Conservation (phyloP, 2,113 vertebrate species). For the Oreochromis tanganicae region DNA sequence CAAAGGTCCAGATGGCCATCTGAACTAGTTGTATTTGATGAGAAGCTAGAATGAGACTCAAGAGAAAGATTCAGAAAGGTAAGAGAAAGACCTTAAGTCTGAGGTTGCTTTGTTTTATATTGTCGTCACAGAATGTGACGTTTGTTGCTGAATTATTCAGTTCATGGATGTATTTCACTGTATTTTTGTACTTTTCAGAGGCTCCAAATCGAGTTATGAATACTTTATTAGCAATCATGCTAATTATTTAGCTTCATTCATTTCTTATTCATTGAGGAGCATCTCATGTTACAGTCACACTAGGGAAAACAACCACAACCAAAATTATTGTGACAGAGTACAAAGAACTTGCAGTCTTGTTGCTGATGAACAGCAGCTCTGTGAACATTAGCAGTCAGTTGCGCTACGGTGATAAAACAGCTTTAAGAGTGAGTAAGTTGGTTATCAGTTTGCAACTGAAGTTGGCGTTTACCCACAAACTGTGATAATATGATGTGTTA, state of each 20-base stretch:
- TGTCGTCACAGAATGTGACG: background rate
- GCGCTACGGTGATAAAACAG: background rate
- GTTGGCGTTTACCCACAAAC: background rate
- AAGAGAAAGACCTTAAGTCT: accelerated
- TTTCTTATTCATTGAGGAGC: background rate
- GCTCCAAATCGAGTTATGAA: background rate
- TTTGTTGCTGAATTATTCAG: background rate
- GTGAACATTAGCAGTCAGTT: background rate
- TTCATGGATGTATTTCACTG: background rate
- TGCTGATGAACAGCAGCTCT: background rate
- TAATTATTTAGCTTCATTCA: background rate
- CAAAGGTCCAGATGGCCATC: background rate
- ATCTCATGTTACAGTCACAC: background rate
- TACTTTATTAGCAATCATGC: accelerated
- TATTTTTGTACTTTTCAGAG: background rate
- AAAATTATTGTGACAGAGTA: background rate
- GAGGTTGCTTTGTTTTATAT: background rate
- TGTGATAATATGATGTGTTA: background rate
- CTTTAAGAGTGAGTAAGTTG: background rate
- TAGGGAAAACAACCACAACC: background rate
- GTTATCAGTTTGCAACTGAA: background rate
- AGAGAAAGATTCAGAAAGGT: background rate
- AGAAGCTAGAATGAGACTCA: background rate
- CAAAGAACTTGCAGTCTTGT: background rate
- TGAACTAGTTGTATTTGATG: background rate